Evolutionary conservation across 2,888 invertebrate genomes (phyloP).

Genomic region (Eupithecia dodoneata): DNA sequence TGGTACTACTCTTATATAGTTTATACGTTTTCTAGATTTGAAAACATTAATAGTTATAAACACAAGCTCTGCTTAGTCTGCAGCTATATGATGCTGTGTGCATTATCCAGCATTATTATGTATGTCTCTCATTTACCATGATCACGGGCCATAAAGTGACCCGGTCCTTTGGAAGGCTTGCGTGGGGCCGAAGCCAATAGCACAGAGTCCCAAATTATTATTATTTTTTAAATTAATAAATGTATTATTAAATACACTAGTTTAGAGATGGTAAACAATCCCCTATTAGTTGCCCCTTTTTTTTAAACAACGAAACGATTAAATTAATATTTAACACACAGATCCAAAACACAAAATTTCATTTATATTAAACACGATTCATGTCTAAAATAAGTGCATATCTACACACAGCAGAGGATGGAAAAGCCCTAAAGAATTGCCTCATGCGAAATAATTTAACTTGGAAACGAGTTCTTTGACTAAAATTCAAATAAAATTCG

Average conservation of each 20-base stretch:
- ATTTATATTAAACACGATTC: constrained; percentile 37
- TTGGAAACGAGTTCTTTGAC: constrained; percentile 64
- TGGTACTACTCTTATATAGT: neutral
- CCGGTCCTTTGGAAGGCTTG: too few relatives aligned
- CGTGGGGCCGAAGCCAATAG: too few relatives aligned
- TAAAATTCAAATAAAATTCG: constrained; percentile 72
- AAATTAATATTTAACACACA: neutral
- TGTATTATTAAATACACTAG: neutral
- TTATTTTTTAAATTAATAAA: too few relatives aligned
- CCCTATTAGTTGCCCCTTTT: neutral
- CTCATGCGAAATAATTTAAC: constrained; percentile 77
- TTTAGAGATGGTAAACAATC: neutral
- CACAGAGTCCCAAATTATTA: too few relatives aligned
- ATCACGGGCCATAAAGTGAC: too few relatives aligned
- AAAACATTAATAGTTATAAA: neutral
- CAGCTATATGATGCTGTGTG: too few relatives aligned
- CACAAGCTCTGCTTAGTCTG: too few relatives aligned
- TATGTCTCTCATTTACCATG: too few relatives aligned
- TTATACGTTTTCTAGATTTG: neutral
- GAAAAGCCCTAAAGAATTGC: constrained; percentile 69
- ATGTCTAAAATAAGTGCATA: constrained; percentile 58
- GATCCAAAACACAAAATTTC: constrained; percentile 15
- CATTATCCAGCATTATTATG: too few relatives aligned
- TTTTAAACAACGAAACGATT: neutral
- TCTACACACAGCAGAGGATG: constrained; percentile 63